phyloP scores from a whole-genome alignment of 30 jellyfish, hydroid and myxozoan species.

The Sanderia malayensis region DNA sequence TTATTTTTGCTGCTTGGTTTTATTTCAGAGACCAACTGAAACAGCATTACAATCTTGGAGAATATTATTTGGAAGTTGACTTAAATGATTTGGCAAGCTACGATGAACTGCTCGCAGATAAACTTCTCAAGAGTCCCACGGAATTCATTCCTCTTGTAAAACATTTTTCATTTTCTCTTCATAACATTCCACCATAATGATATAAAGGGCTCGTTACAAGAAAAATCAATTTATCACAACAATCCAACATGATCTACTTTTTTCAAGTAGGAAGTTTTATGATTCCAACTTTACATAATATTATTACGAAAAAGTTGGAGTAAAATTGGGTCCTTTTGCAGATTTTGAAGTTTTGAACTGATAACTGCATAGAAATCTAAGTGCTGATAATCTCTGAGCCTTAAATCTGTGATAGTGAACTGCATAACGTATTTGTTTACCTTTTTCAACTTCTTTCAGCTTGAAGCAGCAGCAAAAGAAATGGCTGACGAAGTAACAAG shows the following conservation, averaged over 20 bases:
- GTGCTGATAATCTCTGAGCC: neutral
- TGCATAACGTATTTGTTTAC: neutral
- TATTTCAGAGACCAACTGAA: constrained; percentile 86
- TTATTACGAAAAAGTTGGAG: neutral
- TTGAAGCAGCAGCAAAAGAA: constrained; percentile 98
- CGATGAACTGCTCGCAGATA: constrained; percentile 95
- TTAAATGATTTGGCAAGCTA: constrained; percentile 88
- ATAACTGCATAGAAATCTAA: neutral
- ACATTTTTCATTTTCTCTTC: neutral
- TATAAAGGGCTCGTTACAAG: no score
- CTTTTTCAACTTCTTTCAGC: constrained; percentile 31
- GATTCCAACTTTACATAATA: no score
- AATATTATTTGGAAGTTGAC: constrained; percentile 80
- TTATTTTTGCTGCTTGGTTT: no score
- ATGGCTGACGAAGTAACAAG: constrained; percentile 95
- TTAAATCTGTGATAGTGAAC: neutral
- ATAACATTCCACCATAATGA: no score
- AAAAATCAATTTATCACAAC: no score
- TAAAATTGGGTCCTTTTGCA: neutral
- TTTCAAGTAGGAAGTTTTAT: no score
- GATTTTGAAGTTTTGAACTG: no score
- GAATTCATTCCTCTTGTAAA: constrained; percentile 88
- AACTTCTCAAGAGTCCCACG: constrained; percentile 79
- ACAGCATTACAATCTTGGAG: constrained; percentile 86
- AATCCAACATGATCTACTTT: no score